phyloP scores from a whole-genome alignment of 2,113 vertebrate genomes.

The Burhinus bistriatus region DNA sequence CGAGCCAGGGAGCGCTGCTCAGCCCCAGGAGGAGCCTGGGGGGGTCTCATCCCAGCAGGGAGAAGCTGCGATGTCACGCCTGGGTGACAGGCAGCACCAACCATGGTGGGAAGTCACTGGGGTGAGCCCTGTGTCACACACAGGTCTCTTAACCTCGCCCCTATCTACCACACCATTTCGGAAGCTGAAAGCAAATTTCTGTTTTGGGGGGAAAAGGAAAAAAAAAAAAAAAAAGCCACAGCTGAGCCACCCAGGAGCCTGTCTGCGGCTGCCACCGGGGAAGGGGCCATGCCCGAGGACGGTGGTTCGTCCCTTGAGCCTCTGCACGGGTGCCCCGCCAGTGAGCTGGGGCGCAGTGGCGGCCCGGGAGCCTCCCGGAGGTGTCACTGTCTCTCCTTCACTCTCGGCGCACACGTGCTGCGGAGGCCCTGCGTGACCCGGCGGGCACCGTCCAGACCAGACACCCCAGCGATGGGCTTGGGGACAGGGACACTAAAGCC shows the following conservation, averaged over 20 bases:
- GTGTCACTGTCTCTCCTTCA: neutral
- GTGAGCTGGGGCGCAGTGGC: neutral
- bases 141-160: neutral
- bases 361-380: neutral
- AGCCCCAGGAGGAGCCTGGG: neutral
- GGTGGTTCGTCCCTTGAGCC: rapidly evolving
- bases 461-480: neutral
- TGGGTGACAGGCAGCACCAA: neutral
- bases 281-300: rapidly evolving
- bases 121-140: neutral
- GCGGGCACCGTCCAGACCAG: neutral
- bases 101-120: neutral
- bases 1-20: rapidly evolving
- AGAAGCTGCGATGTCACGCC: neutral
- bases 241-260: neutral
- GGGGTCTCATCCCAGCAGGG: neutral
- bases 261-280: neutral
- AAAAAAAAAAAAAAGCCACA: neutral
- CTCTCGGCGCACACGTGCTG: neutral
- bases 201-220: neutral
- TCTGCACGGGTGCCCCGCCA: neutral
- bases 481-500: neutral
- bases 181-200: neutral
- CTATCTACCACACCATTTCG: neutral
- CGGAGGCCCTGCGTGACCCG: neutral